Evolutionary conservation across 2,888 invertebrate species (phyloP).

Genomic region (Pandemis cinnamomeana): DNA sequence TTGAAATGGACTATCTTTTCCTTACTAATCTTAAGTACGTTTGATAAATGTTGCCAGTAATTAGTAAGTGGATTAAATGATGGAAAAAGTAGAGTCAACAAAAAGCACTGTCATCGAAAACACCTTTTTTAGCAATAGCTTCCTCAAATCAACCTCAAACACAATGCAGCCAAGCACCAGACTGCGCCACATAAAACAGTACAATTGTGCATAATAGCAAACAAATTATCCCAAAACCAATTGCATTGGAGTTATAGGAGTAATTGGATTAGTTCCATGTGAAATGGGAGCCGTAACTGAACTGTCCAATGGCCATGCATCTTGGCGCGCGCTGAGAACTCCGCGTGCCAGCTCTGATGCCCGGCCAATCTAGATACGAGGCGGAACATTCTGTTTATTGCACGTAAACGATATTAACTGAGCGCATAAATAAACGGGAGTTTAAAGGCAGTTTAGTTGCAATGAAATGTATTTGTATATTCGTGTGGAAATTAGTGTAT

Average conservation of each 20-base stretch:
- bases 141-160: too few species aligned
- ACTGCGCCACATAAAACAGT: too few species aligned
- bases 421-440: not conserved
- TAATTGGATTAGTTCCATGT: conserved; percentile 35
- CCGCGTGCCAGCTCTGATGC: conserved; percentile 28
- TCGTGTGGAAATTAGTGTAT: not conserved
- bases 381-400: conserved; percentile 18
- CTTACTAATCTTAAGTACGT: too few species aligned
- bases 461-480: not conserved
- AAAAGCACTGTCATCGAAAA: too few species aligned
- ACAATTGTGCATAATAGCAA: not conserved
- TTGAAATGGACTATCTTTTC: too few species aligned
- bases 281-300: conserved; percentile 20
- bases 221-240: not conserved
- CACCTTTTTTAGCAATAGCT: too few species aligned
- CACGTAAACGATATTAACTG: conserved; percentile 4
- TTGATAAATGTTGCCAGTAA: too few species aligned
- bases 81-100: too few species aligned
- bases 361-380: conserved; percentile 32
- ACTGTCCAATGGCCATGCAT: conserved; percentile 19
- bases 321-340: conserved; percentile 19
- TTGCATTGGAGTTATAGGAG: not conserved
- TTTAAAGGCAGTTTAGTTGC: not conserved
- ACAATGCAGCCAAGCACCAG: too few species aligned
- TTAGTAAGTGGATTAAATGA: too few species aligned